Percentiles rank a stretch among this genome's conserved stretches.
These are phyloP conservation scores for Mesembrinibis cayennensis DNA, from an alignment of 2,113 vertebrate species.

Conservation along the genomic window DNA sequence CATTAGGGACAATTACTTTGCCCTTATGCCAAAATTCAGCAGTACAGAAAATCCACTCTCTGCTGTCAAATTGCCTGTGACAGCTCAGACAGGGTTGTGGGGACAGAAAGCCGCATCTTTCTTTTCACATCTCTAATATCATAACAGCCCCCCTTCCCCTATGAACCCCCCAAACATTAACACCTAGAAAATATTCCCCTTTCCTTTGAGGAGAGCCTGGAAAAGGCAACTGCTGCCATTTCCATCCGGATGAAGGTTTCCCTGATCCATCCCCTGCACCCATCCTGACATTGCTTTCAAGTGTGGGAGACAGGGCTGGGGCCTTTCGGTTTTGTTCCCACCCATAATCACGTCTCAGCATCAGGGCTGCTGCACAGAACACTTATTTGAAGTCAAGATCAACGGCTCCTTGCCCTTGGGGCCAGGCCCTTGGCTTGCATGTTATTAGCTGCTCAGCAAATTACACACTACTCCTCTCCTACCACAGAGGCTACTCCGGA, in stretches of 20 bases:
- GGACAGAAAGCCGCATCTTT: accelerated
- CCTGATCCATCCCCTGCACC: neutral
- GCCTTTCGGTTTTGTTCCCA: neutral
- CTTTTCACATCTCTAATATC: neutral
- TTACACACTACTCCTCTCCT: neutral
- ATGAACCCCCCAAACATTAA: neutral
- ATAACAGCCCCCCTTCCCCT: neutral
- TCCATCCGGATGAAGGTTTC: neutral
- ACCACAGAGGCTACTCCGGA: neutral
- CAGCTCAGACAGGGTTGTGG: neutral
- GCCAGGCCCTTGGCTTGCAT: neutral
- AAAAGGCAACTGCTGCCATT: neutral
- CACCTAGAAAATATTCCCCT: neutral
- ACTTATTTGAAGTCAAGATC: slow-evolving; percentile 9
- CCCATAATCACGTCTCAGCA: neutral
- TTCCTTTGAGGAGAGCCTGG: neutral
- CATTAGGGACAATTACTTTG: neutral
- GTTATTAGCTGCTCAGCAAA: neutral
- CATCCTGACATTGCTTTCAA: accelerated
- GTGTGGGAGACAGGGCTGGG: neutral
- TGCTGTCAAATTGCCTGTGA: neutral
- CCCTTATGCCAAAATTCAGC: neutral
- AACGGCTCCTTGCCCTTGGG: neutral
- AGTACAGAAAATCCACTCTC: neutral
- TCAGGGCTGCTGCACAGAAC: neutral